Base-by-base conservation (phyloP, 2,888 invertebrate genomes). In the Drosophila fulvimacula region DNA sequence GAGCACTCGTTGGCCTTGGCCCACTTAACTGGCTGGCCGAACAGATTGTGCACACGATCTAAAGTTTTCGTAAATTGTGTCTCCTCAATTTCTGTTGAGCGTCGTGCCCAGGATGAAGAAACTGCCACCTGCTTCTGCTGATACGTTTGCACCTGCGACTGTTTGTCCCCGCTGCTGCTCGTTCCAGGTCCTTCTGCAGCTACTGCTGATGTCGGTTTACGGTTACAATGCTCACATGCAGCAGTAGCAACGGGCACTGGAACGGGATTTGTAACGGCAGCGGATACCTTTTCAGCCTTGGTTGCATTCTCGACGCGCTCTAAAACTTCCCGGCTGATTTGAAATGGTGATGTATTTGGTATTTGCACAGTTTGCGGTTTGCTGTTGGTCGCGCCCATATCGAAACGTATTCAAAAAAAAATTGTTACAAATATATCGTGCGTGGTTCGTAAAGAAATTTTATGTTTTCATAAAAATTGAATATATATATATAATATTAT, bases 291-390 rank as follows among this genome's bases (percentile, higher is more conserved):
- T 0, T 63, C 46, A 5, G 19, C 49, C 7, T 61, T 57, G 2
- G 44, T 38, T 17, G 69, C 67, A 38, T 75, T 65, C 17, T 88
- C 75, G 3, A 84, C 66, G 17, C 88, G 81, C 1, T 79, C 73
- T 34, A 79, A 38, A 30, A 81, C 83, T 10, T 80, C 86, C 7
- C 65, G 73, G n/a, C 76, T 81, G 13, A 82, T 56, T 53, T 76
- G 73, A 66, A 82, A 76, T 19, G 76, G 62, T 15, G 57, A 41
- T 11, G 66, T 66, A 57, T 85, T 84, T 24, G 59, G 27, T 42
- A 84, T 81, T 70, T 85, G 69, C 41, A 82, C 79, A 6, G 82
- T 85, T 21, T 88, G 74, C 27, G 88, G 79, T 52, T 82, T 80
- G 56, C 73, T 85, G 53, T 79, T 82, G 30, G 17, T 69, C n/a